phyloP scores from a whole-genome alignment of 2,113 vertebrate species.

The Procavia capensis region DNA sequence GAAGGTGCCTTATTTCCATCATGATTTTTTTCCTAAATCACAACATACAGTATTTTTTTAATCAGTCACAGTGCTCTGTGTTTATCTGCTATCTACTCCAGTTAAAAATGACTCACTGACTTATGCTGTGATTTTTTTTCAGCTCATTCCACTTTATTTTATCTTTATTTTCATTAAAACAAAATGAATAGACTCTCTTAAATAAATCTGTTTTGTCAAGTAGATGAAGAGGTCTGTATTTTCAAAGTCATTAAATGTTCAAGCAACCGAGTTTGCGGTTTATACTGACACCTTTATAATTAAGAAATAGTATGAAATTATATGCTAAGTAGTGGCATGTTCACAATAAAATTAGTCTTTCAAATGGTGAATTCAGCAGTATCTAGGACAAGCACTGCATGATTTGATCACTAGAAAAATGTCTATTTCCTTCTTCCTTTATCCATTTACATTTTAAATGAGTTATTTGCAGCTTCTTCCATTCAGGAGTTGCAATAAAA shows the following conservation, averaged over 20 bases:
- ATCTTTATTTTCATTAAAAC: constrained; percentile 64
- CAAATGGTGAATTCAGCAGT: background rate
- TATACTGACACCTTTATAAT: constrained; percentile 54
- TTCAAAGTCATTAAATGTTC: constrained; percentile 57
- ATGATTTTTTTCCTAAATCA: background rate
- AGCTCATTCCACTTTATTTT: constrained; percentile 26
- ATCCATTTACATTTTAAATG: constrained; percentile 33
- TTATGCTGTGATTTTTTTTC: background rate
- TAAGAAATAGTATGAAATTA: constrained; percentile 41
- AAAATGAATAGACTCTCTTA: constrained; percentile 27
- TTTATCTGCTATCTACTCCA: constrained; percentile 36
- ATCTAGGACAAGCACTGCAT: background rate
- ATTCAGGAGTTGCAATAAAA: background rate
- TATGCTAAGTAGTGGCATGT: background rate
- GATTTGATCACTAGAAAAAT: constrained; percentile 38
- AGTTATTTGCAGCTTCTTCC: constrained; percentile 28
- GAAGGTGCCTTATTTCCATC: constrained; percentile 14
- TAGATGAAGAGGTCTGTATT: constrained; percentile 15
- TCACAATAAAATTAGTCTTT: constrained; percentile 20
- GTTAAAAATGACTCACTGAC: constrained; percentile 46
- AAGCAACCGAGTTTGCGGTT: constrained; percentile 30
- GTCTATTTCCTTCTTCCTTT: background rate
- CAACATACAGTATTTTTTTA: background rate
- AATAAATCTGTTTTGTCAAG: constrained; percentile 42
- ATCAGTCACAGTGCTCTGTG: background rate